Evolutionary conservation across 2,888 invertebrate species (phyloP).

Genomic region (Taphrorychus bicolor): DNA sequence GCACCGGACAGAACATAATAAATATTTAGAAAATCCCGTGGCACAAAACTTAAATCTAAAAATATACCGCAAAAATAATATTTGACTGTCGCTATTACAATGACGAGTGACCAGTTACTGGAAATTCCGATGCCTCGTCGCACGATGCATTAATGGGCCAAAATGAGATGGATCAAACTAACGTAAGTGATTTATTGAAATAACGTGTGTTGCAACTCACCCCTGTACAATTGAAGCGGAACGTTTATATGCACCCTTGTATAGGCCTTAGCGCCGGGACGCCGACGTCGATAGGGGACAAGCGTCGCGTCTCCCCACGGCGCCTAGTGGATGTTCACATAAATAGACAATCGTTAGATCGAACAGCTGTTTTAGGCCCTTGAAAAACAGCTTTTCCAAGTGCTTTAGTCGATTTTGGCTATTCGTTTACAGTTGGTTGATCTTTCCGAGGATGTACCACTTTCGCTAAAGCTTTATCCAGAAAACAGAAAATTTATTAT

Average conservation of each 20-base stretch:
- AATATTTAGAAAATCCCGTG: neutral
- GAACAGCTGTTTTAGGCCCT: conserved; percentile 39
- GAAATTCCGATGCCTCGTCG: conserved; percentile 9
- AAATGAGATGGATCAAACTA: conserved; percentile 17
- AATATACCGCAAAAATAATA: neutral
- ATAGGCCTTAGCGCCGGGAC: conserved; percentile 1
- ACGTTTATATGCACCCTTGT: conserved; percentile 6
- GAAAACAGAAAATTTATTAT: too few relatives aligned
- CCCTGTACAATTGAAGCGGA: neutral
- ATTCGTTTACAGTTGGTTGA: neutral
- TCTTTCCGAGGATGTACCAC: neutral
- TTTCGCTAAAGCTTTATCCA: neutral
- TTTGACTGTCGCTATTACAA: neutral
- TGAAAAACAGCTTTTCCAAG: conserved; percentile 9
- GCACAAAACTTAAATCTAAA: too few relatives aligned
- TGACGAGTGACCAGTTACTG: neutral
- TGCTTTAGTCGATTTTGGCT: neutral
- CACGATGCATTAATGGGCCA: neutral
- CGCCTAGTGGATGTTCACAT: conserved; percentile 21
- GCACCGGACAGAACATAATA: neutral
- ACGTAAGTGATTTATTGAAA: conserved; percentile 16
- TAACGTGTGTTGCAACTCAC: neutral
- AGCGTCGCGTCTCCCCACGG: conserved; percentile 29
- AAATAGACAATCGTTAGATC: conserved; percentile 31
- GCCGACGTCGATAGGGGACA: conserved; percentile 14